Conservation (phyloP, 2,797 vertebrate species). For the Trachops cirrhosus region DNA sequence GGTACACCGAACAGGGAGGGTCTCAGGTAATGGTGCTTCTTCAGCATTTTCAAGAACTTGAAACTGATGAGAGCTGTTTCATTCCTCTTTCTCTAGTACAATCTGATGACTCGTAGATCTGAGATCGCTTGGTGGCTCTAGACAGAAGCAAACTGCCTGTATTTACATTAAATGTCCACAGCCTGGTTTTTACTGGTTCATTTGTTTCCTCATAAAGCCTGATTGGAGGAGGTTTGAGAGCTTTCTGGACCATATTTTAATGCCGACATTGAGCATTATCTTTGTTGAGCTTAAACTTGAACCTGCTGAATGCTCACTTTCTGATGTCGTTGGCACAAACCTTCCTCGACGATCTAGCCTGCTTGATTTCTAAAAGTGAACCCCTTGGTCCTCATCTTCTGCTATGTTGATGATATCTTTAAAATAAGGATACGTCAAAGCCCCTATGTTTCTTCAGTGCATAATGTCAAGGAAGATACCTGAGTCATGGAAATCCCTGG, state of each 20-base stretch:
- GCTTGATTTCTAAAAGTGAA: conserved; percentile 87
- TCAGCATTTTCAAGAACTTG: conserved; percentile 91
- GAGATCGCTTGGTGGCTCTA: conserved; percentile 93
- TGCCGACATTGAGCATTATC: conserved; percentile 87
- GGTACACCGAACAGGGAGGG: conserved; percentile 91
- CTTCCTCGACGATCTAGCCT: conserved; percentile 92
- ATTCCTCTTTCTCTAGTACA: conserved; percentile 94
- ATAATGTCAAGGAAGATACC: conserved; percentile 95
- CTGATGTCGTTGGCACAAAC: conserved; percentile 91
- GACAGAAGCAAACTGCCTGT: conserved; percentile 95
- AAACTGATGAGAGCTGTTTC: conserved; percentile 91
- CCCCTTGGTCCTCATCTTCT: conserved; percentile 89
- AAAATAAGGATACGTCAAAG: conserved; percentile 92
- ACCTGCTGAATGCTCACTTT: conserved; percentile 88
- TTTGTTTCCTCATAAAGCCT: conserved; percentile 93
- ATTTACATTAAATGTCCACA: conserved; percentile 91
- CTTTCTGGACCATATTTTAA: conserved; percentile 86
- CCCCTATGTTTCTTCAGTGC: conserved; percentile 92
- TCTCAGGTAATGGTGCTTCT: conserved; percentile 91
- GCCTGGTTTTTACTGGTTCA: conserved; percentile 93
- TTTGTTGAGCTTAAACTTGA: conserved; percentile 88
- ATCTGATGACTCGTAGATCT: conserved; percentile 87
- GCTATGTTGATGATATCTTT: conserved; percentile 91
- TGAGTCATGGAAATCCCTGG: conserved; percentile 94
- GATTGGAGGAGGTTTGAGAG: conserved; percentile 86